Evolutionary conservation across 2,113 vertebrate genomes (phyloP), one percentile per base, ranked within the genome.

Genomic region (Lasiurus cinereus): DNA sequence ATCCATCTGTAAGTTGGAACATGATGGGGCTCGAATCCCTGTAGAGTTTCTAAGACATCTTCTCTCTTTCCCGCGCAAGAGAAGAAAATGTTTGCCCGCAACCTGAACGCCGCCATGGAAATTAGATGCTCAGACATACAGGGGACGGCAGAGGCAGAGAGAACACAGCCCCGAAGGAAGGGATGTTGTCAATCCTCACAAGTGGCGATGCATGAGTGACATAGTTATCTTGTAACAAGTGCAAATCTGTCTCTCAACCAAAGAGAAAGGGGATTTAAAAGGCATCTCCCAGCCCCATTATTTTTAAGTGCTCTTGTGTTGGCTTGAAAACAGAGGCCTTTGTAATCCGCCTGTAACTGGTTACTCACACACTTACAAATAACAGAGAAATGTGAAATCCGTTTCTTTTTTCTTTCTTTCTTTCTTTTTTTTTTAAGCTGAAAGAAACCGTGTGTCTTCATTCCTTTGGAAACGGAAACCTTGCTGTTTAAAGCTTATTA

Each of bases 1-100:
- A 46, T 74, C 88, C 96, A 96, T 98, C 97, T 95, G 96, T 96
- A 95, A 95, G 90, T 93, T 94, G 92, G 94, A 96, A 56, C 93
- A 96, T 66, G 93, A 96, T 86, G 90, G 93, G 93, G 96, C 96
- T 94, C 82, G 92, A 93, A 97, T 97, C 97, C 96, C 86, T 96
- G 78, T 54, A 8, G 86, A 97, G 80, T 96, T 96, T 79, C 97
- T 86, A 78, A 97, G 96, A 96, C 78, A 18, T 59, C 95, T 88
- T 94, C 95, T 84, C 3, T 76, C 92, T 95, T 97, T 96, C 31
- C 50, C 29, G 24, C 69, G 52, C 15, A 69, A n/a, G 73, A 27
- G 24, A 77, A 79, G 85, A 52, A 89, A 83, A 73, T 96, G 95
- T 97, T 96, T 97, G 73, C 66, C 59, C 97, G 93, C 94, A 96